These are phyloP conservation scores for Hestina assimilis DNA, from an alignment of 1,140 invertebrate genomes.

Conservation along the genomic window DNA sequence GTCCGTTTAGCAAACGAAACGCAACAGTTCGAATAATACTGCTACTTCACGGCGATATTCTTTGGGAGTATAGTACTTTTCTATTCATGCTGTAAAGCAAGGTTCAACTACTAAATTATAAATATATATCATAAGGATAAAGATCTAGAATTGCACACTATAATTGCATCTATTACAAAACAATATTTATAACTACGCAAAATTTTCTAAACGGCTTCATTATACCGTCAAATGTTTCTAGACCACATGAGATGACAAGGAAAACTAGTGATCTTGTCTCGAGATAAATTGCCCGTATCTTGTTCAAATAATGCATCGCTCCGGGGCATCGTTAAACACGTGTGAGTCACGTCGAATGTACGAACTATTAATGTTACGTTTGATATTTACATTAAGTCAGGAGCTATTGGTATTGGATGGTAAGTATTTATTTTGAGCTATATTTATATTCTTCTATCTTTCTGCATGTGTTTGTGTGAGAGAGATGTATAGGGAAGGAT, in stretches of 20 bases:
- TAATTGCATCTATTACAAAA: not conserved
- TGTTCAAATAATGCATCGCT: constrained; percentile 24
- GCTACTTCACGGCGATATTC: too few relatives aligned
- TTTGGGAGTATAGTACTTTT: too few relatives aligned
- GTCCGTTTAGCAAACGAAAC: too few relatives aligned
- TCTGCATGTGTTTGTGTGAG: too few relatives aligned
- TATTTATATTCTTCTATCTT: too few relatives aligned
- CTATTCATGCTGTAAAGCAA: too few relatives aligned
- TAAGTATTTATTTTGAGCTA: too few relatives aligned
- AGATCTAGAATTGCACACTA: too few relatives aligned
- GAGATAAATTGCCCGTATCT: constrained; percentile 20
- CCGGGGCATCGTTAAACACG: constrained; percentile 16
- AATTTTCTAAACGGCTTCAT: constrained; percentile 15
- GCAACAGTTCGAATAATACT: too few relatives aligned
- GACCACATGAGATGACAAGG: constrained; percentile 25
- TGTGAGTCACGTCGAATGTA: constrained; percentile 3
- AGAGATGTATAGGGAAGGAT: too few relatives aligned
- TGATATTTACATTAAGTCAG: not conserved
- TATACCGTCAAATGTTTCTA: constrained; percentile 21
- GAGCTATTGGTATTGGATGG: not conserved
- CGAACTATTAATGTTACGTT: constrained; percentile 3
- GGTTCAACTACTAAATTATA: too few relatives aligned
- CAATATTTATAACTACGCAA: not conserved
- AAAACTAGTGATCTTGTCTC: constrained; percentile 22
- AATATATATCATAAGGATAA: too few relatives aligned